Evolutionary conservation across 2,797 vertebrate genomes (phyloP), one percentile per base, ranked within the genome.

Genomic region (Sternotherus odoratus): DNA sequence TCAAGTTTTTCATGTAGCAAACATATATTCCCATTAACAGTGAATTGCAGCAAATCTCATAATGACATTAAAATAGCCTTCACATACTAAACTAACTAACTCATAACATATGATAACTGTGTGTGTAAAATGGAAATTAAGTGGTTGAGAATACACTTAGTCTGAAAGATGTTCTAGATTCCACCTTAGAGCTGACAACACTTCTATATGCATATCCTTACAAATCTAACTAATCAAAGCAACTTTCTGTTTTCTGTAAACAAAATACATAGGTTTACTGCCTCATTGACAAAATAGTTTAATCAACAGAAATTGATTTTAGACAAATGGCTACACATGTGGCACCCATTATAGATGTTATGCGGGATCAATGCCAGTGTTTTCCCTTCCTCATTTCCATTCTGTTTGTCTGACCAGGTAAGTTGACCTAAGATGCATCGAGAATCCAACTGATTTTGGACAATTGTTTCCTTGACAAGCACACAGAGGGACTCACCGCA

Each of bases 401-500:
- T 96, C 95, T 97, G 94, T 96, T 95, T 96, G 81, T 91, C 88
- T 92, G 92, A 92, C 92, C 92, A 96, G 93, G n/a, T n/a, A n/a
- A n/a, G n/a, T n/a, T n/a, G n/a, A n/a, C n/a, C n/a, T n/a, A n/a
- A n/a, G n/a, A n/a, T n/a, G n/a, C n/a, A n/a, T n/a, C n/a, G n/a
- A n/a, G n/a, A n/a, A n/a, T n/a, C n/a, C 75, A 93, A 83, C 83
- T 95, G 93, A 96, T 81, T 95, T 95, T 95, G 93, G 88, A 93
- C 91, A 94, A 94, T 95, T 95, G 90, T 96, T 96, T 95, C 92
- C 81, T 87, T 95, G 96, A 91, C 91, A 95, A 96, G 95, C 91
- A 36, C 94, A 82, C 57, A 50, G 79, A n/a, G 90, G 93, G 92
- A 95, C 95, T 93, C 94, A 92, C 95, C 95, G 91, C 79, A 95